These are phyloP conservation scores for Teleogryllus occipitalis DNA, from an alignment of 1,140 invertebrate genomes.

Conservation along the genomic window DNA sequence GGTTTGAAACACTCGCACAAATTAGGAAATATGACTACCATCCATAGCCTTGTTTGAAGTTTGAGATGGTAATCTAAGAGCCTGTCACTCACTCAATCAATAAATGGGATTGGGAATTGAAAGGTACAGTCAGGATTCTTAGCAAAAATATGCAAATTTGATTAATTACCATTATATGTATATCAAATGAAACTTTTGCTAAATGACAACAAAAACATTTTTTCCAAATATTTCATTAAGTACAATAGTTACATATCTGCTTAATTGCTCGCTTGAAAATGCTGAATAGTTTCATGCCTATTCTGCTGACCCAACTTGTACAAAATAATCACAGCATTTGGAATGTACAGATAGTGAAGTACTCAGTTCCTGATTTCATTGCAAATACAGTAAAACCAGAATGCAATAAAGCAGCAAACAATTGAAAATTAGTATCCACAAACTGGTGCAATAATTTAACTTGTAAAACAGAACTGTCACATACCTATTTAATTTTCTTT, in stretches of 20 bases:
- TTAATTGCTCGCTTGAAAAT: neutral
- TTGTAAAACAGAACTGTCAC: too few relatives aligned
- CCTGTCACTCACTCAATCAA: neutral
- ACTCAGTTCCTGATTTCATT: neutral
- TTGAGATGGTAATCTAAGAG: too few relatives aligned
- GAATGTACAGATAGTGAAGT: constrained; percentile 10
- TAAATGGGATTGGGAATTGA: neutral
- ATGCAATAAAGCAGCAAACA: neutral
- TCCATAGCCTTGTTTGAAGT: too few relatives aligned
- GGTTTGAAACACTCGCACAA: too few relatives aligned
- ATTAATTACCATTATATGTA: neutral
- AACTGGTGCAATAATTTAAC: too few relatives aligned
- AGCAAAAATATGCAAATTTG: constrained; percentile 1
- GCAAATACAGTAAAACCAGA: neutral
- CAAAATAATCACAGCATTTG: constrained; percentile 14
- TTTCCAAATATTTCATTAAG: neutral
- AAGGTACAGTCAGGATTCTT: neutral
- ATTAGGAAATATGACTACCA: too few relatives aligned
- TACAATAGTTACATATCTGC: neutral
- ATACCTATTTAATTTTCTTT: too few relatives aligned
- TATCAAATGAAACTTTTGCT: neutral
- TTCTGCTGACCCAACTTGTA: neutral
- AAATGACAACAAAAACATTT: neutral
- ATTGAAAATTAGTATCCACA: neutral
- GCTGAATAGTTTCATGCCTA: neutral